Evolutionary conservation across 2,113 vertebrate species (phyloP).

Genomic region (Alouatta palliata): DNA sequence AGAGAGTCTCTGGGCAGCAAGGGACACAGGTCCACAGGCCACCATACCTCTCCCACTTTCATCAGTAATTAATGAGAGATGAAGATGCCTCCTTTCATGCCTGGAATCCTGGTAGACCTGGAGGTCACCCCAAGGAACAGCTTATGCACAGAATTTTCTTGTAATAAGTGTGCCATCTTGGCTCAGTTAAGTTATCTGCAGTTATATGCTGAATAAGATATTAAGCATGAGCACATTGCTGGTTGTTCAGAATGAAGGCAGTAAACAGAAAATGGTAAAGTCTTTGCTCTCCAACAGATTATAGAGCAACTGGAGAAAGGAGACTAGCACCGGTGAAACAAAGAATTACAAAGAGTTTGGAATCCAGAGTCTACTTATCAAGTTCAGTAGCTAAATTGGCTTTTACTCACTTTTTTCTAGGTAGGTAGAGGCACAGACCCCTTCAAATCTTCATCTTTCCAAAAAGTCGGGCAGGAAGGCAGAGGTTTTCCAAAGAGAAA

Average conservation of each 20-base stretch:
- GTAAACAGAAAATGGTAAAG: not conserved
- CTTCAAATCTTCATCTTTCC: not conserved
- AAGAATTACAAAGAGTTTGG: not conserved
- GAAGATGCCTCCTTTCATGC: not conserved
- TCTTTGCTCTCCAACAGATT: not conserved
- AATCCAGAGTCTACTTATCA: not conserved
- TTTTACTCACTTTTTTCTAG: not conserved
- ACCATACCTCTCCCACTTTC: not conserved
- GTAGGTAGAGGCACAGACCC: not conserved
- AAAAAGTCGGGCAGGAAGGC: not conserved
- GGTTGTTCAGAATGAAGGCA: not conserved
- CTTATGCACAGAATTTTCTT: not conserved
- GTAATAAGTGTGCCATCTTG: not conserved
- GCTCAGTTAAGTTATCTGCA: constrained; percentile 3
- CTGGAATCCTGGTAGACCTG: not conserved
- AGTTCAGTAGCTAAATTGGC: not conserved
- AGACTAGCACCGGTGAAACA: not conserved
- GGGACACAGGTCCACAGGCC: not conserved
- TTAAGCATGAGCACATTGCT: not conserved
- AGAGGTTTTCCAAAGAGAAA: not conserved
- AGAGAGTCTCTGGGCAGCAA: not conserved
- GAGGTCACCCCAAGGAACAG: not conserved
- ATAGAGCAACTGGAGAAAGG: not conserved
- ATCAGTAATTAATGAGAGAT: not conserved
- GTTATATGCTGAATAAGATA: not conserved